Evolutionary conservation across 2,797 vertebrate genomes (phyloP).

Genomic region (Silurus lanzhouensis): DNA sequence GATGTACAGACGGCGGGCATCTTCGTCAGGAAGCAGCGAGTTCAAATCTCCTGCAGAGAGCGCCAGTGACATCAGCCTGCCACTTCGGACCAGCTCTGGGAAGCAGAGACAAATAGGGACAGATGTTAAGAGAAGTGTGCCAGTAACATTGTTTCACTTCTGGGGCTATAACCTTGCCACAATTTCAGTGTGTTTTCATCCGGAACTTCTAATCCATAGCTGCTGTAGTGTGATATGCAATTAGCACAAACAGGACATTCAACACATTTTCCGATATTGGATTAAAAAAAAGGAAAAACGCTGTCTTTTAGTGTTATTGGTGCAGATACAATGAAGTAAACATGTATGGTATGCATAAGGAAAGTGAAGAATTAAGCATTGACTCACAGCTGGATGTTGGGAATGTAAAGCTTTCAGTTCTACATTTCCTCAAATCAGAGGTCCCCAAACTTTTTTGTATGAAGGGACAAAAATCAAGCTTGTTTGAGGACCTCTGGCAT

Average conservation of each 20-base stretch:
- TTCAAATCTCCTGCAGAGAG: slow-evolving; percentile 75
- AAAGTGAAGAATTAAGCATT: not conserved
- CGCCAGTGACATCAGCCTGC: slow-evolving; percentile 74
- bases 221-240: not conserved
- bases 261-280: not conserved
- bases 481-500: too few species aligned
- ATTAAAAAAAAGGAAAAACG: not conserved
- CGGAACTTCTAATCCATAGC: not conserved
- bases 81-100: slow-evolving; percentile 76
- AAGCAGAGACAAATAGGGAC: slow-evolving; percentile 27
- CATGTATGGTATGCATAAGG: not conserved
- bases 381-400: not conserved
- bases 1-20: slow-evolving; percentile 74
- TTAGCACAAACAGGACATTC: not conserved
- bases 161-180: not conserved
- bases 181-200: not conserved
- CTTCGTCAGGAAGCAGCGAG: slow-evolving; percentile 76
- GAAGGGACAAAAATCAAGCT: too few species aligned
- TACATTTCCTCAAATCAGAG: not conserved
- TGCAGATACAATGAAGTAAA: not conserved
- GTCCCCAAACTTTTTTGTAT: too few species aligned
- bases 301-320: too few species aligned
- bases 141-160: not conserved
- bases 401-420: not conserved
- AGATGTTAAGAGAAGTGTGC: slow-evolving; percentile 21